A percentile compares a stretch with the other conserved stretches of the same genome.
Evolutionary conservation across 1,140 invertebrate genomes (phyloP).

Genomic region (Camponotus pennsylvanicus): DNA sequence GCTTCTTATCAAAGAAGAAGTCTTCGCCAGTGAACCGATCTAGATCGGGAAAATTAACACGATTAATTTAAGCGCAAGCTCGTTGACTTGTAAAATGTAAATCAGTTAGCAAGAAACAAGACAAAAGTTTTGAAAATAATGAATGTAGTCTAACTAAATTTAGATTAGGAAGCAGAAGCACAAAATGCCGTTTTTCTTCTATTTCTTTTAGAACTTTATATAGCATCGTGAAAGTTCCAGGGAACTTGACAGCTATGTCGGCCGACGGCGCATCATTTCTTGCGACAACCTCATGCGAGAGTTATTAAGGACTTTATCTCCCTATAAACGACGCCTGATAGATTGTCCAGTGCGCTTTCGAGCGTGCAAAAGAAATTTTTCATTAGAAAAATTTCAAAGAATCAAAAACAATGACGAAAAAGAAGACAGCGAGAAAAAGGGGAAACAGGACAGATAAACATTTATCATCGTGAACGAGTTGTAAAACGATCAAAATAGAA

Average conservation of each 20-base stretch:
- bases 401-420: not conserved
- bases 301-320: constrained; percentile 44
- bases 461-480: constrained; percentile 6
- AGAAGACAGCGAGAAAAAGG: not conserved
- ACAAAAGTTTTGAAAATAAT: constrained; percentile 30
- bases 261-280: constrained; percentile 36
- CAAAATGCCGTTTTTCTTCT: constrained; percentile 36
- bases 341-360: not conserved
- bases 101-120: constrained; percentile 16
- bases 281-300: constrained; percentile 35
- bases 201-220: constrained; percentile 47
- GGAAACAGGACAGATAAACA: not conserved
- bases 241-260: constrained; percentile 41
- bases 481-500: not conserved
- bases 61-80: constrained; percentile 10
- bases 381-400: not conserved
- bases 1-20: not conserved
- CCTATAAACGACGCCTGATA: constrained; percentile 16
- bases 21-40: not conserved
- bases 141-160: constrained; percentile 27
- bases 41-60: not conserved
- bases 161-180: not conserved
- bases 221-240: constrained; percentile 2
- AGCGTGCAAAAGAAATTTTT: constrained; percentile 7
- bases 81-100: constrained; percentile 4